Base-by-base conservation (phyloP, 2,888 invertebrate genomes). In the Bhutanitis thaidina region DNA sequence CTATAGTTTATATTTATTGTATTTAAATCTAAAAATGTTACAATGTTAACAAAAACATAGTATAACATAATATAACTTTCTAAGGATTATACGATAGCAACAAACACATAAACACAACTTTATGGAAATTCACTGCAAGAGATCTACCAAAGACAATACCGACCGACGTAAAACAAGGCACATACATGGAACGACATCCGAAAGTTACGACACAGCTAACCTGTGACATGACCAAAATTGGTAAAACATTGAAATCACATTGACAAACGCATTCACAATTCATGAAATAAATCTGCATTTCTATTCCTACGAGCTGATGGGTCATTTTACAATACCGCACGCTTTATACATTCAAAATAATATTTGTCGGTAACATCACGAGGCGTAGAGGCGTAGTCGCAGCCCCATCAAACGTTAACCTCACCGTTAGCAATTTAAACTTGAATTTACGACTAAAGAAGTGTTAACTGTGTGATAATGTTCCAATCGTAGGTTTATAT, bases 191-290 rank as follows among this genome's bases (percentile, higher is more conserved):
- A 35, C 44, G 56, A 53, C 55, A 54, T 54, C 46, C 55, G 55
- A 59, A 59, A 56, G 64, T 65, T 64, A 64, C 65, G 62, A 60
- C 57, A 57, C 57, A 14, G 27, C 57, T 62, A 58, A 65, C 64
- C 62, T 61, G 58, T 60, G 62, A 64, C 64, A 61, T 55, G 52
- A 58, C 60, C 57, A 58, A 64, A 60, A 65, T 64, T 62, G 62
- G 62, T 64, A 62, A 65, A 61, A 59, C 62, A 60, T 62, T 64
- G 54, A 61, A 58, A 62, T 58, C 56, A 52, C 59, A 49, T 35
- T 38, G 48, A 54, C 55, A 50, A 57, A 15, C 9, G 39, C 39
- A 40, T 10, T 41, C 36, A 53, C 7, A 40, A 12, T 14, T 9
- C 7, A 30, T 10, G n/a, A 32, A 13, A 16, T 20, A 45, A 15